Evolutionary conservation across 1,140 invertebrate genomes (phyloP).

Genomic region (Wasmannia auropunctata): DNA sequence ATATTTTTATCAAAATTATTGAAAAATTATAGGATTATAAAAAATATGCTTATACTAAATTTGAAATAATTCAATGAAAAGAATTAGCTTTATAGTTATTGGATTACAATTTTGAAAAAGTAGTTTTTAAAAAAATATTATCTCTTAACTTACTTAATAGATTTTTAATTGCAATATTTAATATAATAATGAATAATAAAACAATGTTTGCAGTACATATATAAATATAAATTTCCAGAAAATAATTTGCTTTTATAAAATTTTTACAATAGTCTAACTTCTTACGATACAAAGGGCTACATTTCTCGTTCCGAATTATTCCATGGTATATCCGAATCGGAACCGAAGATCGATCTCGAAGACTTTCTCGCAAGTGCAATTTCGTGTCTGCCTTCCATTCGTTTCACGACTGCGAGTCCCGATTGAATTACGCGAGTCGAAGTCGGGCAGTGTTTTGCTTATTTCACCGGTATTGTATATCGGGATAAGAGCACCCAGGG

Average conservation of each 20-base stretch:
- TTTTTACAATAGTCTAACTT: neutral
- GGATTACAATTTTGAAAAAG: neutral
- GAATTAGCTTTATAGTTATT: neutral
- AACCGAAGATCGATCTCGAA: neutral
- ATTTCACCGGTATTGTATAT: neutral
- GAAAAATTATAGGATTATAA: neutral
- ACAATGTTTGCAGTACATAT: neutral
- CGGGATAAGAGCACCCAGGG: neutral
- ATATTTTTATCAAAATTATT: neutral
- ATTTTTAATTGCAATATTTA: neutral
- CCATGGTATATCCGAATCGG: neutral
- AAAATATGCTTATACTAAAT: neutral
- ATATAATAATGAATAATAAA: neutral
- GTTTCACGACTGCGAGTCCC: neutral
- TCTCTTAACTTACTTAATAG: neutral
- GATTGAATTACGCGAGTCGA: constrained; percentile 42
- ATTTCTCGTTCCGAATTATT: neutral
- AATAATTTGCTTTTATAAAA: neutral
- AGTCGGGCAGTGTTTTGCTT: constrained; percentile 2
- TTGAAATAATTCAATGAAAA: neutral
- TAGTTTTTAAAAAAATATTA: neutral
- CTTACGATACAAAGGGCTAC: neutral
- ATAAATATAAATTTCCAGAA: neutral
- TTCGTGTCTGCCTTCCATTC: constrained; percentile 12
- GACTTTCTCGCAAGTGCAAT: neutral